Base-by-base conservation (phyloP, 1,140 invertebrate genomes). In the Cydia fagiglandana region DNA sequence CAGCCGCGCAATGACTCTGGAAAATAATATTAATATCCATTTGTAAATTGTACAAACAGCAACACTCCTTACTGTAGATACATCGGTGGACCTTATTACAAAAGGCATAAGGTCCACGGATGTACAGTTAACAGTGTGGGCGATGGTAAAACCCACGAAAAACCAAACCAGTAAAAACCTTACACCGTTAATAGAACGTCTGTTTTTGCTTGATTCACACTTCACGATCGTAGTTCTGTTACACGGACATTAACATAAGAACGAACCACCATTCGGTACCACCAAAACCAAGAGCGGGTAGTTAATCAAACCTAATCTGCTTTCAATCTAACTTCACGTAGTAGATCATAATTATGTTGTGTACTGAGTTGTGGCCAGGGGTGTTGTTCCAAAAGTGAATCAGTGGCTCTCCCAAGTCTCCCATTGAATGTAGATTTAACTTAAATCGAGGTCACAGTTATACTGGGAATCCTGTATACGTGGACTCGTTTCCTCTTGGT, bases 281-380 rank as follows among this genome's bases (percentile, higher is more conserved):
- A 77, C 75, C 56, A 79, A 80, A 84, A 79, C 80, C 66, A 79
- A 83, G 81, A 84, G 45, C 20, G 75, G 61, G 74, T 76, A 80
- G 78, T 84, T 83, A 84, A 84, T 84, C 83, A 84, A 79, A 81
- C 47, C 53, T 83, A 80, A 84, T 84, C 83, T 82, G 34, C 73
- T 76, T 83, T 80, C 80, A 78, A 84, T 84, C 86, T 85, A 78
- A 81, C 75, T 80, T 76, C 80, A 75, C 79, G 64, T 75, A 80
- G 77, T 90, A 83, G 81, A 86, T 88, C 80, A 88, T 87, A 88
- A 89, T 90, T 91, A 88, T 80, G 76, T 75, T 83, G 84, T 76
- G 81, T 87, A 87, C 78, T 83, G 76, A 81, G 75, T 77, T 78
- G 81, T 78, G 75, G 78, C 75, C 73, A 64, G 75, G 56, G n/a